These are phyloP conservation scores for Boulengeromyrus knoepffleri DNA, from an alignment of 2,113 vertebrate species.

Conservation along the genomic window DNA sequence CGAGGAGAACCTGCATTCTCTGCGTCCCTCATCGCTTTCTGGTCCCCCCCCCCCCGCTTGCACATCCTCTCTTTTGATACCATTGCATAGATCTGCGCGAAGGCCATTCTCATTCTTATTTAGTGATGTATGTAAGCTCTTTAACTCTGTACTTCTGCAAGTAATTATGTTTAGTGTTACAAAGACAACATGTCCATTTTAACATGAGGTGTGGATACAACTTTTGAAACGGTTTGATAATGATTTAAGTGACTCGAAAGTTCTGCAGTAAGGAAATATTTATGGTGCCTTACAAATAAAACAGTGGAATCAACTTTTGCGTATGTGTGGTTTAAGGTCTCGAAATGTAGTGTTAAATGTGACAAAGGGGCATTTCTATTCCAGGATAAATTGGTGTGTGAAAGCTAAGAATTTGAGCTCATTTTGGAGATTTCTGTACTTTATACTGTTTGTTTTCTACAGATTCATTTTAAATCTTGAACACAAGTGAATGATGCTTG, in stretches of 20 bases:
- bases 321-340: neutral
- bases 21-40: neutral
- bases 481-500: neutral
- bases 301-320: conserved; percentile 49
- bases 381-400: neutral
- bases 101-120: conserved; percentile 61
- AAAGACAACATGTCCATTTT: conserved; percentile 56
- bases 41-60: neutral
- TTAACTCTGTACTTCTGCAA: conserved; percentile 58
- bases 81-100: conserved; percentile 60
- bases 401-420: neutral
- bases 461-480: neutral
- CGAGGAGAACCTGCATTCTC: neutral
- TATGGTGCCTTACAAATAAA: conserved; percentile 70
- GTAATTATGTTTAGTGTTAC: conserved; percentile 56
- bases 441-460: neutral
- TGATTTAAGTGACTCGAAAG: conserved; percentile 60
- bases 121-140: conserved; percentile 66
- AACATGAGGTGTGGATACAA: conserved; percentile 36
- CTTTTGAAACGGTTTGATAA: conserved; percentile 34
- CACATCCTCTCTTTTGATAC: conserved; percentile 18
- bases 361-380: neutral
- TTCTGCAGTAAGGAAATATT: conserved; percentile 69
- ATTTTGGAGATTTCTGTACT: neutral
- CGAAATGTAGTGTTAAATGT: neutral